A percentile compares a stretch with the other conserved stretches of the same genome.
These are phyloP conservation scores for Eutolmus rufibarbis DNA, from an alignment of 2,888 invertebrate genomes.

Conservation along the genomic window DNA sequence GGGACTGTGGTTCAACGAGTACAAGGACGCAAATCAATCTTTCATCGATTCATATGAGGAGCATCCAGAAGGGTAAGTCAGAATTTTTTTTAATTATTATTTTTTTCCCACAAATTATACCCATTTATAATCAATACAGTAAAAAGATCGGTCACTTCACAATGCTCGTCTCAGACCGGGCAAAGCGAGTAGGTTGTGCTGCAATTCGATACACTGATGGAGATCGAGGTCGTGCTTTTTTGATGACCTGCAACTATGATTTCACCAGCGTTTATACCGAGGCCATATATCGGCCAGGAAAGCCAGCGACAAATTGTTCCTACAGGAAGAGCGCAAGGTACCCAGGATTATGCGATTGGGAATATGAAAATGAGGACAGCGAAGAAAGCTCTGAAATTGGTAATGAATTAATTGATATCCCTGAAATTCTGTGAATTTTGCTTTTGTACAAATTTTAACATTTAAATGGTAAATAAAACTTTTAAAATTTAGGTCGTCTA, in stretches of 20 bases:
- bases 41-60: conserved; percentile 54
- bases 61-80: conserved; percentile 55
- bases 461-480: not conserved
- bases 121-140: conserved; percentile 48
- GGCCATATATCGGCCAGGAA: conserved; percentile 55
- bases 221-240: conserved; percentile 50
- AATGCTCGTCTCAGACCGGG: conserved; percentile 57
- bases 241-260: conserved; percentile 60
- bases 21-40: conserved; percentile 57
- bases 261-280: conserved; percentile 57
- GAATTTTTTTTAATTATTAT: conserved; percentile 15
- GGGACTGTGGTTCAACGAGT: conserved; percentile 58
- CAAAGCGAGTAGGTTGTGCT: conserved; percentile 59
- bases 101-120: not conserved
- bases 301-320: conserved; percentile 55
- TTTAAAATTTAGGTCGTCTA: not conserved
- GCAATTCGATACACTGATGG: conserved; percentile 53
- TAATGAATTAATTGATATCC: conserved; percentile 51
- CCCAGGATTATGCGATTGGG: conserved; percentile 57
- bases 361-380: conserved; percentile 51
- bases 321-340: conserved; percentile 53
- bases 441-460: not conserved
- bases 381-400: conserved; percentile 53
- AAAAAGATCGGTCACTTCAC: conserved; percentile 61
- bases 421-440: conserved; percentile 10